Conservation (phyloP, 2,797 vertebrate species). For the Poeciliopsis presidionis region DNA sequence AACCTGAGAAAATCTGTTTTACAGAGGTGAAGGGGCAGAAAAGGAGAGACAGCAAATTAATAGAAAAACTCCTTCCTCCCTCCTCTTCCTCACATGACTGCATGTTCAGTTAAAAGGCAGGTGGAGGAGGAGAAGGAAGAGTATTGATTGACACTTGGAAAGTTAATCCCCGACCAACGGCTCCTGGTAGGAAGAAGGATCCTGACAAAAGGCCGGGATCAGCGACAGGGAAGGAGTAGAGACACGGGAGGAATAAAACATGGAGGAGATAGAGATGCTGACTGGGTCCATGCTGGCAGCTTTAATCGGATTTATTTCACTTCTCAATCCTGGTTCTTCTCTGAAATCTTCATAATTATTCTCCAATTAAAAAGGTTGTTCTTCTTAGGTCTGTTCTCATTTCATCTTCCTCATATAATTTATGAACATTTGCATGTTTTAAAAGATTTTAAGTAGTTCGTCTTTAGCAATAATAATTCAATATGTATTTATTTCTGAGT, state of each 20-base stretch:
- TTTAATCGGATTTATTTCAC: constrained; percentile 42
- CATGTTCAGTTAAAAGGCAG: constrained; percentile 57
- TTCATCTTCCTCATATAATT: not conserved
- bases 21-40: constrained; percentile 25
- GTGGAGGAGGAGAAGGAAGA: constrained; percentile 43
- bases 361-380: not conserved
- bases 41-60: constrained; percentile 32
- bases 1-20: not conserved
- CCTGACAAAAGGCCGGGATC: constrained; percentile 65
- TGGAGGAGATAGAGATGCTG: constrained; percentile 38
- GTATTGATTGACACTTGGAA: constrained; percentile 80
- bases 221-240: constrained; percentile 55
- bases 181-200: constrained; percentile 67
- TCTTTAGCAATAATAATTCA: not conserved
- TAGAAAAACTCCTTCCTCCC: constrained; percentile 30
- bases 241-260: constrained; percentile 32
- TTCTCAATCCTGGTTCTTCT: not conserved
- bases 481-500: not conserved
- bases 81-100: constrained; percentile 26
- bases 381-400: not conserved
- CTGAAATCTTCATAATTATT: not conserved
- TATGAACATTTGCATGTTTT: not conserved
- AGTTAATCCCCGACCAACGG: constrained; percentile 77
- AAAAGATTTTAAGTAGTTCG: not conserved
- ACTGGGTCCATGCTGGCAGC: constrained; percentile 14